Evolutionary conservation across 2,888 invertebrate species (phyloP), one percentile per base, ranked within the genome.

Genomic region (Meteorus colon): DNA sequence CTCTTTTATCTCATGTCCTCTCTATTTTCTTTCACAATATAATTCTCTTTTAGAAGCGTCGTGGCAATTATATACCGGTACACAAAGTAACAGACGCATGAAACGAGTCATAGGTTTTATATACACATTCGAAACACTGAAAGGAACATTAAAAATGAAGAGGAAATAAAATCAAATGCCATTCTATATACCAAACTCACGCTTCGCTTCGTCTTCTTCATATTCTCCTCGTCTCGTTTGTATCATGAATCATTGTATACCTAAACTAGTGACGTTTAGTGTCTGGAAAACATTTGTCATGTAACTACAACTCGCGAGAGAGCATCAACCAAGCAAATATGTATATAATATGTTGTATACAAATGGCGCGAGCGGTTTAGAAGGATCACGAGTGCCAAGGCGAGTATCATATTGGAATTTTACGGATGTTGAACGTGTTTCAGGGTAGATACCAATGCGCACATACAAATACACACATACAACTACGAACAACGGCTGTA

Each of bases 251-350:
- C 88, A 87, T 83, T 80, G 77, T 79, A 55, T 55, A 81, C 84
- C 86, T 86, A 86, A 88, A 86, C 87, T 85, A 87, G 86, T 82
- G 88, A 88, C 88, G 82, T 88, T 88, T 86, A 88, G 84, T 85
- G 87, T 87, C 86, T 84, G 82, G 84, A 85, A 86, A 88, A 86
- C 86, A 84, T 88, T 88, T 88, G 88, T 88, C 88, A 87, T 88
- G 84, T 78, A 79, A 45, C 74, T 67, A 63, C 62, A 73, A 45
- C n/a, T 63, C n/a, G 63, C 34, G 51, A 63, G 31, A 69, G 60
- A 59, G 60, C 68, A 34, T 31, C 63, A 29, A 14, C 29, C 62
- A 62, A 29, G 14, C 27, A 5, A 60, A 19, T 29, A 68, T 45
- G n/a, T 34, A 41, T 51, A 51, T 65, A 51, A 55, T 59, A 72